Base-by-base conservation (phyloP, 2,797 vertebrate species). In the Falco cherrug region DNA sequence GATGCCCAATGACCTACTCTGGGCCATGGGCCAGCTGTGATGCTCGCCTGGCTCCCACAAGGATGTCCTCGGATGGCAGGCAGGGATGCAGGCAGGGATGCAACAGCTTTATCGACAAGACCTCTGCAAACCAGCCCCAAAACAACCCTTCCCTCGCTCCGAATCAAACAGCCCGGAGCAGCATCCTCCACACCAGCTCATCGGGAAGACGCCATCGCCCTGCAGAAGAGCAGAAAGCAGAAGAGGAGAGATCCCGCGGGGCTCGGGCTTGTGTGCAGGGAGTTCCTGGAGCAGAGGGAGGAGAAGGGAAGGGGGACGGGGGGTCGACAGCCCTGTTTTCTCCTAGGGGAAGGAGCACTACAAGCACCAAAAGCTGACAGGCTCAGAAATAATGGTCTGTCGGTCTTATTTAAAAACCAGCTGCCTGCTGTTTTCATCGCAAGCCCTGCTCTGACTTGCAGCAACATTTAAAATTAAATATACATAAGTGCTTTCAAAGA, bases 401-500 rank as follows among this genome's bases (percentile, higher is more conserved):
- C 73, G 51, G 93, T 97, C 97, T 98, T 98, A 98, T 84, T 98
- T 98, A 98, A 98, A 97, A 97, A 89, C 93, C 0, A 25, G 89
- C 96, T 97, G 95, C 98, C 98, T 93, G 97, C 98, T 98, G 98
- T 84, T 98, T 97, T 97, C 97, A 88, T 96, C 54, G 51, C 96
- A 37, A 91, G 96, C 96, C 94, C 91, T 61, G 64, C 97, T 97
- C 95, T 97, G 97, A 98, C 97, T 98, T 93, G 97, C 95, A 89
- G 95, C 95, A 96, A 97, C 82, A 84, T 96, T 98, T 96, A 96
- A 98, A 98, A 98, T 98, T 98, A 98, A 98, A 98, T 98, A 98
- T 98, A 98, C 97, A 97, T 98, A 98, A 98, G 97, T 92, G 94
- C 97, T 98, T 97, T 97, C 95, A 95, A 98, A 98, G 97, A 97